Evolutionary conservation across 2,113 vertebrate species (phyloP), one percentile per base, ranked within the genome.

Genomic region (Nannobrachium achirus): DNA sequence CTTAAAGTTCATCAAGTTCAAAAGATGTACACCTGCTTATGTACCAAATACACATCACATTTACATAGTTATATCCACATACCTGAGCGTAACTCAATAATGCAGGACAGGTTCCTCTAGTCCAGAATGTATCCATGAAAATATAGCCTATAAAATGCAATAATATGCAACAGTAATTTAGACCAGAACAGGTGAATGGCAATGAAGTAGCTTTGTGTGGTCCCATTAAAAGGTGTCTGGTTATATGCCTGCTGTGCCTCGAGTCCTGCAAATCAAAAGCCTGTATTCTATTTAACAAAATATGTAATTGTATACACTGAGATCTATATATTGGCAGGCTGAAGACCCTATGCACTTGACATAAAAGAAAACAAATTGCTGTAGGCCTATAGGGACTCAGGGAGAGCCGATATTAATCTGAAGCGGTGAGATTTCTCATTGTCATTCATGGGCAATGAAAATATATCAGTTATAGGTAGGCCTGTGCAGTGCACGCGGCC

Each of bases 61-160:
- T 91, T 88, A 90, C 89, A 92, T 89, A 78, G 79, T 89, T 91
- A 89, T 92, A 91, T 92, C 89, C 87, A 93, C 91, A 91, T 93
- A 93, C 93, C 93, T 94, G 93, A 94, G 93, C 91, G 87, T 79
- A 91, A 90, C 82, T 92, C 78, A 91, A 89, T 79, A 90, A 92
- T 67, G 83, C 79, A 86, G 85, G 80, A 82, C 79, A 86, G 85
- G 80, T 79, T 89, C 75, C 82, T 88, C 79, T 79, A 89, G 86
- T 93, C 89, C 89, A 90, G 85, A 59, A 88, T 83, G 85, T 86
- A 82, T 81, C 84, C 78, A 73, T 86, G 75, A 78, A 81, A 82
- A 88, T 52, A 80, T 65, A 77, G 75, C 69, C 80, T 81, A 77
- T 73, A 69, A 64, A 88, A 87, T 79, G 84, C 74, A 75, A 66